Evolutionary conservation across 2,113 vertebrate genomes (phyloP).

Genomic region (Balaeniceps rex): DNA sequence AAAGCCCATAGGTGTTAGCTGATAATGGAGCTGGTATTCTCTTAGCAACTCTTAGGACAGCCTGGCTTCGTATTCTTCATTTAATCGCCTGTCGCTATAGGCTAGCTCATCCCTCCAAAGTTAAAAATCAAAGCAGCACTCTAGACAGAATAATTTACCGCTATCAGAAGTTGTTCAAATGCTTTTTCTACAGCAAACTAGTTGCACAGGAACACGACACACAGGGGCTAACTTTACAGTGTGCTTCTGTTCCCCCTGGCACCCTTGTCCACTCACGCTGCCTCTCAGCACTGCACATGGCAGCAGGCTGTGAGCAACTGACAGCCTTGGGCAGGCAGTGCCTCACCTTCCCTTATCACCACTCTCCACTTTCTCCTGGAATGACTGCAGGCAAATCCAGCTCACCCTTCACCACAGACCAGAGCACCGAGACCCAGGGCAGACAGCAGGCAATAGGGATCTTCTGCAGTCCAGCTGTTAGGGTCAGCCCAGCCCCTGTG

Average conservation of each 20-base stretch:
- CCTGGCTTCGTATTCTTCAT: neutral
- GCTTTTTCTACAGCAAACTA: neutral
- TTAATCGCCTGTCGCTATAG: neutral
- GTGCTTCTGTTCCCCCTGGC: neutral
- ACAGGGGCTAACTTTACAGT: neutral
- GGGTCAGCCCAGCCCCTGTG: neutral
- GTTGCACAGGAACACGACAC: neutral
- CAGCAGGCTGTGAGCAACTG: neutral
- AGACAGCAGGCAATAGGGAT: neutral
- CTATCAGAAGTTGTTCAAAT: neutral
- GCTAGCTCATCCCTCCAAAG: neutral
- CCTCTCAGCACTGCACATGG: neutral
- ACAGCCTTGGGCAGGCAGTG: neutral
- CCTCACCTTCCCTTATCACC: neutral
- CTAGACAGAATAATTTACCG: neutral
- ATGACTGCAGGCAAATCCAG: neutral
- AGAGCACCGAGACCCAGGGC: neutral
- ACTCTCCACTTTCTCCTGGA: neutral
- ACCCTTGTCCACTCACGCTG: accelerated
- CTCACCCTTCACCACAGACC: neutral
- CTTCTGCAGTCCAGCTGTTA: neutral
- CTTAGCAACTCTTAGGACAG: neutral
- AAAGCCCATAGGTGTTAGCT: neutral
- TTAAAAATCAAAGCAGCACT: neutral
- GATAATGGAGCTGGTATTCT: neutral